Evolutionary conservation across 1,140 invertebrate species (phyloP), one percentile per base, ranked within the genome.

Genomic region (Caenorhabditis inopinata): DNA sequence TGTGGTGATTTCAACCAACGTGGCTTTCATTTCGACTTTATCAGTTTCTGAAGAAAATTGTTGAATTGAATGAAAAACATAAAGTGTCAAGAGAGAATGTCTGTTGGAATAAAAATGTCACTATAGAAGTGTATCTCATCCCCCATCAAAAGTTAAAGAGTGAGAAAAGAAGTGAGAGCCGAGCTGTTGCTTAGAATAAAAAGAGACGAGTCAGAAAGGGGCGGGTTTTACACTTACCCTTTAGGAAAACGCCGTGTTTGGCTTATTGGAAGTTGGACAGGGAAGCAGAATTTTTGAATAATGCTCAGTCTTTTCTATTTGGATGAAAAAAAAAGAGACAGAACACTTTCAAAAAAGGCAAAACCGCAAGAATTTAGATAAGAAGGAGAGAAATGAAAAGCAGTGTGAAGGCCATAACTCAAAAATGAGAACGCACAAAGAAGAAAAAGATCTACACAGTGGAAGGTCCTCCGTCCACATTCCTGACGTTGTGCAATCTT

Each of bases 241-340:
- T n/a, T 68, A 21, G 5, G 58, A 68, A 68, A 38, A 32, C 38
- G 58, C 38, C 38, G 48, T 51, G 48, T 21, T 51, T 51, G 48
- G 48, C 48, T 51, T 51, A 51, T 51, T 29, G 58, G 58, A 29
- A 32, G 58, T 68, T n/a, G n/a, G n/a, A n/a, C n/a, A n/a, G n/a
- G 51, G 51, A 58, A 16, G 58, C 58, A 68, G 58, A 68, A 18
- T 68, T 68, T 68, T 68, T 68, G 58, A 68, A 68, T 68, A 68
- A 68, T n/a, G n/a, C n/a, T n/a, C n/a, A 68, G 25, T 68, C 42
- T 27, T 42, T 16, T 53, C 27, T 32, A 2, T 58, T n/a, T 38
- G 58, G 32, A 38, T 29, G 2, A 35, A 7, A 68, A 5, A 38
- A 12, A 38, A 53, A 25, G 16, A 18, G 12, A n/a, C n/a, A n/a